Percentiles rank a stretch among this genome's conserved stretches.
Conservation (phyloP, 2,113 vertebrate genomes). For the Paralichthys olivaceus region DNA sequence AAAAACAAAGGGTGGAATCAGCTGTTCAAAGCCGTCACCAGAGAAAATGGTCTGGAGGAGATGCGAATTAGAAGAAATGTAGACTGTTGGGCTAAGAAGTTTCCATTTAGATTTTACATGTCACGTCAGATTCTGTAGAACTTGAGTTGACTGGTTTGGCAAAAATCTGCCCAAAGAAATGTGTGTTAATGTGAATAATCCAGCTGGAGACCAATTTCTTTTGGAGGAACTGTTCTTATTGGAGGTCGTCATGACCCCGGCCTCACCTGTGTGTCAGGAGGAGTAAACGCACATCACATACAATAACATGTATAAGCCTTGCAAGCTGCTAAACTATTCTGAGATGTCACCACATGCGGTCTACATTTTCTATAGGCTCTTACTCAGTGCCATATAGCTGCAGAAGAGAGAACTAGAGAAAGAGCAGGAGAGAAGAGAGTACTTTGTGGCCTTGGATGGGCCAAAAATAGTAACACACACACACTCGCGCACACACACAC, state of each 20-base stretch:
- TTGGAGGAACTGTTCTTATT: conserved; percentile 9
- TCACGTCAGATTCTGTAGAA: neutral
- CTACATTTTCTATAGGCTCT: conserved; percentile 56
- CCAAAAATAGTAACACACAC: conserved; percentile 75
- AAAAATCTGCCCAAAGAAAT: conserved; percentile 3
- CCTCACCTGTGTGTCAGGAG: conserved; percentile 40
- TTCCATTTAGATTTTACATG: neutral
- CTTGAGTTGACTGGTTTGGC: conserved; percentile 21
- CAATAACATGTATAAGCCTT: conserved; percentile 35
- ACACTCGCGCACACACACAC: conserved; percentile 48
- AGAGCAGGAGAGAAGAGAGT: conserved; percentile 46
- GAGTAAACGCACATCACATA: conserved; percentile 46
- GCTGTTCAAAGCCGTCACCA: neutral
- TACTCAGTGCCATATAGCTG: conserved; percentile 34
- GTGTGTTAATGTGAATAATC: conserved; percentile 39
- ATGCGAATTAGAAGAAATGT: conserved; percentile 15
- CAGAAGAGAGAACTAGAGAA: conserved; percentile 23
- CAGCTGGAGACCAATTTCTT: conserved; percentile 10
- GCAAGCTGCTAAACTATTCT: conserved; percentile 47
- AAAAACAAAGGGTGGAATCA: neutral
- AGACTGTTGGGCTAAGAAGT: neutral
- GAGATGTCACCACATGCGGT: conserved; percentile 38
- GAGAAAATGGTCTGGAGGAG: neutral
- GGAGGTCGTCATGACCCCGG: neutral
- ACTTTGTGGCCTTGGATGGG: conserved; percentile 70